Evolutionary conservation across 2,888 invertebrate species (phyloP), one percentile per base, ranked within the genome.

Genomic region (Endomychus coccineus): DNA sequence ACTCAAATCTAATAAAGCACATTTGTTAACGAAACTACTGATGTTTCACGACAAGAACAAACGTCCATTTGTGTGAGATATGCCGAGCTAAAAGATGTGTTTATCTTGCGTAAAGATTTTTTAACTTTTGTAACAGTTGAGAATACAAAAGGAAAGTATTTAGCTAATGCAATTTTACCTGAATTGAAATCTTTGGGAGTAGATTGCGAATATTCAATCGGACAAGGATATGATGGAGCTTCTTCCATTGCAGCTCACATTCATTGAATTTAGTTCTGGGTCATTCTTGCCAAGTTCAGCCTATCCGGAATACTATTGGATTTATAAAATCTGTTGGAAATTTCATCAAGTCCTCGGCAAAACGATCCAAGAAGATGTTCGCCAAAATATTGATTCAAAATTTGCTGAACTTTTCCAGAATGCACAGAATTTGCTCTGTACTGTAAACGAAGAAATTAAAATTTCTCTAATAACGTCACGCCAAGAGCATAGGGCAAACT

Each of bases 111-210:
- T 39, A 24, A 35, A 39, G 30, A 35, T 35, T 40, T 40, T 40
- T 32, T 38, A 25, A 31, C 31, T 16, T 39, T 39, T 29, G 22
- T n/a, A n/a, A n/a, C n/a, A 41, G 29, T 41, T 39, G 31, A 27
- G 27, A 39, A 35, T 35, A 35, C 42, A 32, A 39, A 32, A 28
- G 37, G 37, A 33, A 38, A 15, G 21, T 38, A 33, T 38, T 38
- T 34, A 38, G 37, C 41, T 28, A 13, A 33, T 38, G 17, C 25
- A 34, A 41, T 41, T 41, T 33, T 38, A 34, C 27, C 33, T 41
- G 34, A 27, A 41, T 27, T 41, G 34, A 19, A 19, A 19, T 19
- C 19, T 19, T 19, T 19, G 19, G 19, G 19, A 19, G 19, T 19
- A 19, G 19, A 19, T 19, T 19, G 19, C 19, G 19, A 19, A 19